phyloP scores from a whole-genome alignment of 2,797 vertebrate genomes.

The Anguilla anguilla region DNA sequence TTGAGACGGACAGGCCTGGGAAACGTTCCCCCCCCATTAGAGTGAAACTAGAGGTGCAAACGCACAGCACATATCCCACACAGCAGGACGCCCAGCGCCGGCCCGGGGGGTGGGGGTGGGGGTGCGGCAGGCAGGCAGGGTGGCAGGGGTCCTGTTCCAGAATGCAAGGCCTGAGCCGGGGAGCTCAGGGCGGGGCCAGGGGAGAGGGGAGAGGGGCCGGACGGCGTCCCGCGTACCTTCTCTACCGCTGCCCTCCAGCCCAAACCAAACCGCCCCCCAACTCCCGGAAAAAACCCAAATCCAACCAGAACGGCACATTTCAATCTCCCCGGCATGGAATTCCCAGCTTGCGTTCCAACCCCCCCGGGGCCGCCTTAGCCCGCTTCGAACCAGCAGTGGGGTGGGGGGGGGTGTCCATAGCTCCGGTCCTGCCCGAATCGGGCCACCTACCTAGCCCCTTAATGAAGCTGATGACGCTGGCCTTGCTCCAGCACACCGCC shows the following conservation, averaged over 20 bases:
- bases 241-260: constrained; percentile 46
- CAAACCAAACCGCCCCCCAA: neutral
- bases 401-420: too few relatives aligned
- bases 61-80: neutral
- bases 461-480: constrained; percentile 91
- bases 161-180: neutral
- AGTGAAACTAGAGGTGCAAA: neutral
- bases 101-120: neutral
- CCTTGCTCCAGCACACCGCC: constrained; percentile 89
- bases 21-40: neutral
- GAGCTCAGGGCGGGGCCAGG: neutral
- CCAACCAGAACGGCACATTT: neutral
- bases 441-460: constrained; percentile 89
- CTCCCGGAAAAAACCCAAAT: neutral
- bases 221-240: constrained; percentile 6
- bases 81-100: neutral
- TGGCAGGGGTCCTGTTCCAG: neutral
- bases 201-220: neutral
- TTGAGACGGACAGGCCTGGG: neutral
- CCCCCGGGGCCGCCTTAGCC: constrained; percentile 51
- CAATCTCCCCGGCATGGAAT: neutral
- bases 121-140: neutral
- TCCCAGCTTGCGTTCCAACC: constrained; percentile 13
- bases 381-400: neutral
- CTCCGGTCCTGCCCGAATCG: neutral